These are phyloP conservation scores for Ctenochaetus hawaiiensis DNA, from an alignment of 2,797 vertebrate genomes.

Conservation along the genomic window DNA sequence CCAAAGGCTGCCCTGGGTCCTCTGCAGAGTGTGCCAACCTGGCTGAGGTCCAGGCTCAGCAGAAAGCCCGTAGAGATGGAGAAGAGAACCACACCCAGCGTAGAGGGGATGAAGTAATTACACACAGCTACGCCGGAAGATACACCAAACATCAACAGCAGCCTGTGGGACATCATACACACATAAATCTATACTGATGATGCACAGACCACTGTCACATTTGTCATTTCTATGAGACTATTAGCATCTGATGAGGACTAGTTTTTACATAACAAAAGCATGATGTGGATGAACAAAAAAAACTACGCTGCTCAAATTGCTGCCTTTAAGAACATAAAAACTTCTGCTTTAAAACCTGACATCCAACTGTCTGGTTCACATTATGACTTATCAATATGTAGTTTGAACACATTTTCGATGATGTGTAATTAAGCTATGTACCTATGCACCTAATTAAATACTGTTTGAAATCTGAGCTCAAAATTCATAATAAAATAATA, in stretches of 20 bases:
- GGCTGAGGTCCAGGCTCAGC: slow-evolving; percentile 94
- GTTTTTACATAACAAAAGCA: neutral
- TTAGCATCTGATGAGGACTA: slow-evolving; percentile 14
- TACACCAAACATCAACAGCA: slow-evolving; percentile 92
- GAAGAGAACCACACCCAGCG: slow-evolving; percentile 92
- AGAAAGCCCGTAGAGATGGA: slow-evolving; percentile 93
- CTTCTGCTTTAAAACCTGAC: neutral
- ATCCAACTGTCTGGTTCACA: neutral
- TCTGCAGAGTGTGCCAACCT: slow-evolving; percentile 82
- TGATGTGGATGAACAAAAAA: slow-evolving; percentile 3
- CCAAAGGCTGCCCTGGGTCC: slow-evolving; percentile 53
- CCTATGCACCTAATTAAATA: neutral
- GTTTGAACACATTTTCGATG: neutral
- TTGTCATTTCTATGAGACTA: slow-evolving; percentile 32
- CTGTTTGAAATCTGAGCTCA: no score
- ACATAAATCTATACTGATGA: slow-evolving; percentile 29
- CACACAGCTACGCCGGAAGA: slow-evolving; percentile 89
- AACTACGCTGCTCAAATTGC: neutral
- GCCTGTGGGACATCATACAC: slow-evolving; percentile 81
- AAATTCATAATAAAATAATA: no score
- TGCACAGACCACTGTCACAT: slow-evolving; percentile 27
- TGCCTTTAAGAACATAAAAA: neutral
- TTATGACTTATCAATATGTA: neutral
- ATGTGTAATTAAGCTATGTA: neutral
- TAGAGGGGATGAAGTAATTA: slow-evolving; percentile 94